Base-by-base conservation (phyloP, 2,797 vertebrate species). In the Syndactyla subalaris region DNA sequence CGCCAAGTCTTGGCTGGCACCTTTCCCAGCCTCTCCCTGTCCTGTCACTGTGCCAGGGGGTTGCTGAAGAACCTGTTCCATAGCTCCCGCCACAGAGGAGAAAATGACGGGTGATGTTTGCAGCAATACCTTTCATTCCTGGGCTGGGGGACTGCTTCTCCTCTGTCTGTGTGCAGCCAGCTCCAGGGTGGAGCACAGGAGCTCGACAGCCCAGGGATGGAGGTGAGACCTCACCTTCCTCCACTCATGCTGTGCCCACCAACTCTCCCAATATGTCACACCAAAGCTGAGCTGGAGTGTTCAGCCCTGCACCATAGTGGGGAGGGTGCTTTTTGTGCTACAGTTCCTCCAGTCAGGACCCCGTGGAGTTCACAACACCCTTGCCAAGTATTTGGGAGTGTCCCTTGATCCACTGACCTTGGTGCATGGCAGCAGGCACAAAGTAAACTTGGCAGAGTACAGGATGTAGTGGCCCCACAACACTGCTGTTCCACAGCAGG, bases 11-110 rank as follows among this genome's bases (percentile, higher is more conserved):
- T 12, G 0, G 34, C 94, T 93, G 95, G 94, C 74, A 6, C 41
- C 54, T 49, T 82, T 89, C 74, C 92, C 1, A 0, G 78, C 92
- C 92, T 94, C 91, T 93, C 92, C 96, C 93, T 39, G 2, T 77
- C 82, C 76, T 93, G 86, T 91, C 16, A 0, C 52, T 0, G 0
- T 74, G 92, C 95, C 93, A 76, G 51, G 43, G 34, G 29, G 8
- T 80, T 83, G 92, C 94, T 84, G 81, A 87, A 91, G 85, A 92
- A 92, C 96, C 95, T 93, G 93, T 92, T 95, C 89, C 70, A n/a
- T 92, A 63, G 89, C 83, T 94, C 83, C 70, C 0, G 4, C 79
- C 55, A 76, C 0, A 0, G 59, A 84, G 67, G 66, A 89, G 83
- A 80, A 93, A 88, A 79, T 68, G 62, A 80, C 1, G 3, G 72